phyloP scores from a whole-genome alignment of 64 coral and sea anemone species.

The Actinia equina region DNA sequence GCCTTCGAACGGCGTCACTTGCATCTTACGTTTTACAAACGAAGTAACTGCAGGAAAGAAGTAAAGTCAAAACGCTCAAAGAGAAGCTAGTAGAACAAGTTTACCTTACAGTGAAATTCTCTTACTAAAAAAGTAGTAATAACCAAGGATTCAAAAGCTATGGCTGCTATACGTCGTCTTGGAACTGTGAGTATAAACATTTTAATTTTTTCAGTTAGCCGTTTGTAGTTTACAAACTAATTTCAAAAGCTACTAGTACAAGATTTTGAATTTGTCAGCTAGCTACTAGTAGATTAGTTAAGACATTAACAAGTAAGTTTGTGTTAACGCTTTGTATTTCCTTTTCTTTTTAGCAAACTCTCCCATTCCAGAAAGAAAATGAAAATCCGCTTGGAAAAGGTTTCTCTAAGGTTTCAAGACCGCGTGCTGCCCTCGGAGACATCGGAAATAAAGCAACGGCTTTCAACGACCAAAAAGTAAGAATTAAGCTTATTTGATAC shows the following conservation, averaged over 20 bases:
- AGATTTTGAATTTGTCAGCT: background rate
- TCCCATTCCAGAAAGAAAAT: conserved; percentile 44
- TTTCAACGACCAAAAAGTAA: background rate
- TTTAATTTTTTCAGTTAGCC: background rate
- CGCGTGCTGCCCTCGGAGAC: conserved; percentile 82
- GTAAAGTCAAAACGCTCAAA: background rate
- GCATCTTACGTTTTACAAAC: conserved; percentile 35
- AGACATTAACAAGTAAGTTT: too few species aligned
- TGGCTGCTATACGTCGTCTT: conserved; percentile 62
- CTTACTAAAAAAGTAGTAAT: background rate
- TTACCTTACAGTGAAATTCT: background rate
- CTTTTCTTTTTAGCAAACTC: background rate
- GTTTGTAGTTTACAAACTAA: background rate
- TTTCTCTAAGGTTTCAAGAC: conserved; percentile 28
- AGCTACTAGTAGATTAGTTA: background rate
- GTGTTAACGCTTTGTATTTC: background rate
- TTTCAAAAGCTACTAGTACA: too few species aligned
- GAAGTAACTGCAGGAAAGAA: conserved; percentile 22
- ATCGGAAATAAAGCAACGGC: conserved; percentile 63
- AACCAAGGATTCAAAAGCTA: background rate
- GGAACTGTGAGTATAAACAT: conserved; percentile 50
- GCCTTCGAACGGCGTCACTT: conserved; percentile 29
- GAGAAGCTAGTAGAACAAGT: background rate
- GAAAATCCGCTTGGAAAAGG: conserved; percentile 51
- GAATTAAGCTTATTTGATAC: background rate